Conservation (phyloP, 2,113 vertebrate species). For the Chloropsis hardwickii region DNA sequence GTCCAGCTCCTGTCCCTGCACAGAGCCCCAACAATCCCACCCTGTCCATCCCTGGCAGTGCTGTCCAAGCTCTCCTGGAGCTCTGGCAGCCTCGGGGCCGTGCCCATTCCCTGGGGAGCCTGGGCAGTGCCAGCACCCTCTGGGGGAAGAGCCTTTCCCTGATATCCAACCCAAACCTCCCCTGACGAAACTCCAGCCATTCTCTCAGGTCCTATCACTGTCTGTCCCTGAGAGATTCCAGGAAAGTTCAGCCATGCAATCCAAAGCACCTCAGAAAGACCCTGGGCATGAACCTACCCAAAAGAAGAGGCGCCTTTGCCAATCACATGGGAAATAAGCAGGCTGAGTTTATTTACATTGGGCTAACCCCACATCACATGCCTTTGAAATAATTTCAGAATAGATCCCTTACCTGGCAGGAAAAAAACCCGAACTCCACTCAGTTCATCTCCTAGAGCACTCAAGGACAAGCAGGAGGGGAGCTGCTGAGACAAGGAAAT, state of each 20-base stretch:
- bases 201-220: background rate
- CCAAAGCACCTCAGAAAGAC: background rate
- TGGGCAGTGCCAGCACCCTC: background rate
- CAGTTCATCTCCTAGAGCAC: background rate
- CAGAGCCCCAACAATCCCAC: background rate
- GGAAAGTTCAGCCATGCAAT: background rate
- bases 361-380: background rate
- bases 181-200: background rate
- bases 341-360: background rate
- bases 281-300: background rate
- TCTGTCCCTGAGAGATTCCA: background rate
- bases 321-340: background rate
- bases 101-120: background rate
- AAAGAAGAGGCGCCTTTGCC: background rate
- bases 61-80: background rate
- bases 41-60: fast-evolving
- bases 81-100: background rate
- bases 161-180: fast-evolving
- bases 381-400: background rate
- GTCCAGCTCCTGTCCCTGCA: background rate
- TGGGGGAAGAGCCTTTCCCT: background rate
- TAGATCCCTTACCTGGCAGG: background rate
- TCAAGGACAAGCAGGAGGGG: background rate
- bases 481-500: slow-evolving; percentile 27
- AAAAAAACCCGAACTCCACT: background rate